Evolutionary conservation across 2,888 invertebrate genomes (phyloP).

Genomic region (Biston stratarius): DNA sequence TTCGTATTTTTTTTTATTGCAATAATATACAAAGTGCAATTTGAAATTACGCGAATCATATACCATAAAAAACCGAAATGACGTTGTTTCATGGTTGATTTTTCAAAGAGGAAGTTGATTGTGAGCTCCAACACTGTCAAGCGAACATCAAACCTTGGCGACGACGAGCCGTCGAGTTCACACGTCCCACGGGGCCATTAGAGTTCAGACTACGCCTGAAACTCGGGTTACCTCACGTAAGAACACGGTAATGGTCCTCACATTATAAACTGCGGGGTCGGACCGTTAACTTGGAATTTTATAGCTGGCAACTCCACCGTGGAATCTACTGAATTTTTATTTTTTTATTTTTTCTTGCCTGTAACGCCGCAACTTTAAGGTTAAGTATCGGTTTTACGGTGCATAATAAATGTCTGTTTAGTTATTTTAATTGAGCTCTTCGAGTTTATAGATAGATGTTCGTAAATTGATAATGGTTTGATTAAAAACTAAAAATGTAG

Average conservation of each 20-base stretch:
- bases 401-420: conserved; percentile 10
- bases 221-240: conserved; percentile 36
- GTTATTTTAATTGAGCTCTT: conserved; percentile 10
- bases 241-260: conserved; percentile 43
- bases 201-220: conserved; percentile 28
- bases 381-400: conserved; percentile 23
- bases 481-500: not conserved
- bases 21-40: too few relatives aligned
- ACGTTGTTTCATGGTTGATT: too few relatives aligned
- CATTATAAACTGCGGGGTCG: conserved; percentile 39
- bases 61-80: too few relatives aligned
- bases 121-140: too few relatives aligned
- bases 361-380: conserved; percentile 6
- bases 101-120: too few relatives aligned
- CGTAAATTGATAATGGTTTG: not conserved
- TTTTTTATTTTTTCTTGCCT: conserved; percentile 17
- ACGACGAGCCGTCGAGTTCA: conserved; percentile 17
- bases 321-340: conserved; percentile 19
- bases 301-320: conserved; percentile 25
- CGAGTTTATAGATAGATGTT: not conserved
- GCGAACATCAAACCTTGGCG: not conserved
- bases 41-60: too few relatives aligned
- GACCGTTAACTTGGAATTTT: conserved; percentile 38
- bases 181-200: conserved; percentile 37
- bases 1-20: too few relatives aligned